A percentile compares a stretch with the other conserved stretches of the same genome.
These are phyloP conservation scores for Chelmon rostratus DNA, from an alignment of 2,797 vertebrate genomes.

Conservation along the genomic window DNA sequence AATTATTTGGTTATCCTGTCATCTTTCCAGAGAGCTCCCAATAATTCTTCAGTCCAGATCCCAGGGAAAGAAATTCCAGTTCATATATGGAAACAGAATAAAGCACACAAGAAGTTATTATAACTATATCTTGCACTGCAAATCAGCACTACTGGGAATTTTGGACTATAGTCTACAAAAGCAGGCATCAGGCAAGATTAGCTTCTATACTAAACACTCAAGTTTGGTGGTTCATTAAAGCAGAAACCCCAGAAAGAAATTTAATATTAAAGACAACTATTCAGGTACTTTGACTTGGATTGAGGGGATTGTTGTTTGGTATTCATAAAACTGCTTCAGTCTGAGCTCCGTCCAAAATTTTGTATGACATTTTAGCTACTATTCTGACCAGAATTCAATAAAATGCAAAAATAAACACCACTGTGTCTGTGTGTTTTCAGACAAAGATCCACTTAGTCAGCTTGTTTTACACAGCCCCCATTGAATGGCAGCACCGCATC, in stretches of 20 bases:
- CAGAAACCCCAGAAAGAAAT: constrained; percentile 1
- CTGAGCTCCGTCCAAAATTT: constrained; percentile 2
- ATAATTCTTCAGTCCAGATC: constrained; percentile 59
- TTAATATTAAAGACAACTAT: not conserved
- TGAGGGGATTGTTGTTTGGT: not conserved
- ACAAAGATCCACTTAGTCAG: constrained; percentile 43
- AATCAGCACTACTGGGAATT: constrained; percentile 17
- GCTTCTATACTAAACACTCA: constrained; percentile 10
- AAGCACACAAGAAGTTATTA: constrained; percentile 15
- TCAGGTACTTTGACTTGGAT: constrained; percentile 15
- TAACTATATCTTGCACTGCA: not conserved
- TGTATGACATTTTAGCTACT: constrained; percentile 19
- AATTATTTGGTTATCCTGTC: constrained; percentile 74
- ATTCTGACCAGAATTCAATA: constrained; percentile 34
- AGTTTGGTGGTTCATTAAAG: constrained; percentile 4
- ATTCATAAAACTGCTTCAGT: constrained; percentile 5
- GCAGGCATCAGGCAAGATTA: not conserved
- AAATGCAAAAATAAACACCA: constrained; percentile 38
- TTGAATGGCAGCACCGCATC: constrained; percentile 34
- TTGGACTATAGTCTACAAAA: not conserved
- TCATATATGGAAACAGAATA: constrained; percentile 64
- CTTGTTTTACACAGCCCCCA: constrained; percentile 43
- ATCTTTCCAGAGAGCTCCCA: constrained; percentile 61
- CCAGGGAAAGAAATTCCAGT: constrained; percentile 50
- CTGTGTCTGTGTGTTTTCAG: constrained; percentile 30